Evolutionary conservation across 2,888 invertebrate genomes (phyloP).

Genomic region (Idaea biselata): DNA sequence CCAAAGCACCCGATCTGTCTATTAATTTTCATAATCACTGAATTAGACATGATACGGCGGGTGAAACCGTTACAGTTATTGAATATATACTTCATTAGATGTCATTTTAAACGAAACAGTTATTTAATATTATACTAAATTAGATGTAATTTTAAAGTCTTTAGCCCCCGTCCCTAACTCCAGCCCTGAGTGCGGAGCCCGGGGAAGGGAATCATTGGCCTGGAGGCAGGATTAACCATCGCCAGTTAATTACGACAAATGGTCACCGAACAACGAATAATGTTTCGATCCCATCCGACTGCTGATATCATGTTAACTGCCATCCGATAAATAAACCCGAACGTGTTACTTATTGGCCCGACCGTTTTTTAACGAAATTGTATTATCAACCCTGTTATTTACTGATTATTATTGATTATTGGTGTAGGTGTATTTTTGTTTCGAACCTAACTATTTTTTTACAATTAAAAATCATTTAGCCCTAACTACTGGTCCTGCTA

Average conservation of each 20-base stretch:
- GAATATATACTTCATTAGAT: too few species aligned
- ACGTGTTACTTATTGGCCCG: not conserved
- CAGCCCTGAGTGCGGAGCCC: constrained; percentile 13
- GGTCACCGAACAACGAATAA: constrained; percentile 57
- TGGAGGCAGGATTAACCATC: constrained; percentile 62
- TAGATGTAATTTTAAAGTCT: too few species aligned
- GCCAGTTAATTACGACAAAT: constrained; percentile 72
- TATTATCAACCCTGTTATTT: not conserved
- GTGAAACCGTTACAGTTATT: too few species aligned
- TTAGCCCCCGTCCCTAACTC: constrained; percentile 5
- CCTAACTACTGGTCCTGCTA: too few species aligned
- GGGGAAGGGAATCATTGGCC: constrained; percentile 17
- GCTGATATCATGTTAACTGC: constrained; percentile 28
- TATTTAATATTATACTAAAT: too few species aligned
- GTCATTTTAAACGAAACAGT: too few species aligned
- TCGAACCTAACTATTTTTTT: constrained; percentile 8
- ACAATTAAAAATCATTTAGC: too few species aligned
- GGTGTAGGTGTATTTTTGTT: constrained; percentile 6
- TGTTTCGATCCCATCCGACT: constrained; percentile 34
- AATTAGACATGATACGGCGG: too few species aligned
- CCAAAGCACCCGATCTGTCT: too few species aligned
- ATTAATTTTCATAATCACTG: too few species aligned
- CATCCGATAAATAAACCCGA: constrained; percentile 11
- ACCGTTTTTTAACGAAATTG: not conserved
- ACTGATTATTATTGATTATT: not conserved